These are phyloP conservation scores for Tridacna gigas DNA, from an alignment of 2,888 invertebrate genomes.

Conservation along the genomic window DNA sequence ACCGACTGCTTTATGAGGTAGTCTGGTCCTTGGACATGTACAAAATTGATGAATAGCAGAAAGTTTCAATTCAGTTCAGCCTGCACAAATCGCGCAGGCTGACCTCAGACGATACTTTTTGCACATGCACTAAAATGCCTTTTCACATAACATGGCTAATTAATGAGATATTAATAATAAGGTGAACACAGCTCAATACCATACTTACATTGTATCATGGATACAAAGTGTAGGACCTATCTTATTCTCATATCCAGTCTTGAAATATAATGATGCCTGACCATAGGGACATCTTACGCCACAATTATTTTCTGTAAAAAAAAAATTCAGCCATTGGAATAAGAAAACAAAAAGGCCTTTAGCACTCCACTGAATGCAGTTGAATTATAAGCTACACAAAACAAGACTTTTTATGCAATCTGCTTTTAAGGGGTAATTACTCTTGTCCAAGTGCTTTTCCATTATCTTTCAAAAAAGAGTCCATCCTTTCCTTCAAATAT, in stretches of 20 bases:
- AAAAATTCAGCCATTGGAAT: not conserved
- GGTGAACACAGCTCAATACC: too few species aligned
- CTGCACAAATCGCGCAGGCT: too few species aligned
- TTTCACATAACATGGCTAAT: too few species aligned
- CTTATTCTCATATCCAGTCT: constrained; percentile 86
- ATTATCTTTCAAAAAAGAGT: too few species aligned
- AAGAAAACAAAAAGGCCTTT: not conserved
- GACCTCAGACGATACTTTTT: too few species aligned
- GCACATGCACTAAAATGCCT: too few species aligned
- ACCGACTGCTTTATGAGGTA: too few species aligned
- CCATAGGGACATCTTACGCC: constrained; percentile 85
- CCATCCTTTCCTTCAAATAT: not conserved
- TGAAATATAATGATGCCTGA: constrained; percentile 86
- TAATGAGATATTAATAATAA: too few species aligned
- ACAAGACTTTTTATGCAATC: not conserved
- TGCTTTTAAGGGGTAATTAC: not conserved
- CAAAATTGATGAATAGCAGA: too few species aligned
- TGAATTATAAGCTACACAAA: not conserved
- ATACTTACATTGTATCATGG: constrained; percentile 85
- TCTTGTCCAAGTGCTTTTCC: not conserved
- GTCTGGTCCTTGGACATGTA: too few species aligned
- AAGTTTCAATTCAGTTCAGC: too few species aligned
- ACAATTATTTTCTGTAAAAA: constrained; percentile 84
- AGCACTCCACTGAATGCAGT: not conserved
- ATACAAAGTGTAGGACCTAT: constrained; percentile 87